Percentiles rank a stretch among this genome's conserved stretches.
Evolutionary conservation across 2,113 vertebrate species (phyloP).

Genomic region (Acinonyx jubatus): DNA sequence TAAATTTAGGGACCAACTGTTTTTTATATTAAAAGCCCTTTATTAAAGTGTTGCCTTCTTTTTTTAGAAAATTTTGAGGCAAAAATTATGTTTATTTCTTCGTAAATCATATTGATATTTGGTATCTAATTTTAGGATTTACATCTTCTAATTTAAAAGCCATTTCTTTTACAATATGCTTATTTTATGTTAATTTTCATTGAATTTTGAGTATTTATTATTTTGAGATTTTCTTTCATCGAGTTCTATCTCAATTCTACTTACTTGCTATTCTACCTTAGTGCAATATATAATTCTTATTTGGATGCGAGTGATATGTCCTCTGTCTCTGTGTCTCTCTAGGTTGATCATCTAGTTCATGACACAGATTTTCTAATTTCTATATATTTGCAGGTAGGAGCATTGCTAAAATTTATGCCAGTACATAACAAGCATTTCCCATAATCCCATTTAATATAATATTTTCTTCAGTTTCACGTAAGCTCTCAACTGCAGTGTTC

Average conservation of each 20-base stretch:
- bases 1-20: not conserved
- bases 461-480: not conserved
- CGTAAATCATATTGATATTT: not conserved
- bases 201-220: not conserved
- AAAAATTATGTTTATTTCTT: not conserved
- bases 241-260: not conserved
- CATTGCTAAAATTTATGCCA: not conserved
- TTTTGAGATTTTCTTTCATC: not conserved
- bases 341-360: not conserved
- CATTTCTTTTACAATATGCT: not conserved
- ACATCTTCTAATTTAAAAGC: not conserved
- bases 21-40: not conserved
- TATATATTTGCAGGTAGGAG: not conserved
- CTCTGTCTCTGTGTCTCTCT: not conserved
- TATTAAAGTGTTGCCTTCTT: not conserved
- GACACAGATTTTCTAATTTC: not conserved
- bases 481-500: not conserved
- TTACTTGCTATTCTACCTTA: not conserved
- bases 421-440: not conserved
- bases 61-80: not conserved
- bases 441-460: not conserved
- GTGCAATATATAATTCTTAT: not conserved
- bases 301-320: not conserved
- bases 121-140: not conserved
- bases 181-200: not conserved